Base-by-base conservation (phyloP, 1,140 invertebrate genomes). In the Bombus picipes region DNA sequence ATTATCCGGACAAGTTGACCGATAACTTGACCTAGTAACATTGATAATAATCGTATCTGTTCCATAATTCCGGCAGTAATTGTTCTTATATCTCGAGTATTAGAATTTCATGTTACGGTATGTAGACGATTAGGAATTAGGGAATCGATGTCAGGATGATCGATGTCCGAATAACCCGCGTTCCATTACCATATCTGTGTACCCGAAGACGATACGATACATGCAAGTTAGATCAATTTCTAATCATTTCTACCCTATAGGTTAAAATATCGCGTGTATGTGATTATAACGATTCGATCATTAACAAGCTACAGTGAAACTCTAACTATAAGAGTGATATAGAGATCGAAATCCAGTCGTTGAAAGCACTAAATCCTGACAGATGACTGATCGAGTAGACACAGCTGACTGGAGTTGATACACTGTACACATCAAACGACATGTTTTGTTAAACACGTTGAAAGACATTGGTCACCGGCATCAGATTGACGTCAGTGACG, bases 51-150 rank as follows among this genome's bases (percentile, higher is more conserved):
- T 68, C 74, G 77, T 66, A 66, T 47, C n/a, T 3, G 59, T 47
- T 43, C 18, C 62, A 9, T 47, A 41, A 70, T 53, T 53, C 43
- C 34, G 43, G 13, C 32, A n/a, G 41, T 41, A 70, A 80, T 80
- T 70, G 65, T 80, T 80, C 65, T 80, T 80, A 80, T 39, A 80
- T 47, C 32, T 70, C 13, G 13, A 70, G 32, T 8, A 80, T 65
- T 68, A 68, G 71, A 82, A 82, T 82, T 74, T 74, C 80, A 37
- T 39, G 65, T 82, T 65, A 74, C 10, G 70, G 78, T 37, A 70
- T 80, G 65, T 66, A 25, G 32, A 47, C 34, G 53, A 47, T 70
- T 66, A 15, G 77, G 77, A 79, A 79, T 66, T 41, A 70, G 43
- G 43, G 5, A 15, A 34, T 34, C 65, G 43, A 47, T 25, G n/a